Conservation (phyloP, 2,888 invertebrate species). For the Caenorhabditis sp. region DNA sequence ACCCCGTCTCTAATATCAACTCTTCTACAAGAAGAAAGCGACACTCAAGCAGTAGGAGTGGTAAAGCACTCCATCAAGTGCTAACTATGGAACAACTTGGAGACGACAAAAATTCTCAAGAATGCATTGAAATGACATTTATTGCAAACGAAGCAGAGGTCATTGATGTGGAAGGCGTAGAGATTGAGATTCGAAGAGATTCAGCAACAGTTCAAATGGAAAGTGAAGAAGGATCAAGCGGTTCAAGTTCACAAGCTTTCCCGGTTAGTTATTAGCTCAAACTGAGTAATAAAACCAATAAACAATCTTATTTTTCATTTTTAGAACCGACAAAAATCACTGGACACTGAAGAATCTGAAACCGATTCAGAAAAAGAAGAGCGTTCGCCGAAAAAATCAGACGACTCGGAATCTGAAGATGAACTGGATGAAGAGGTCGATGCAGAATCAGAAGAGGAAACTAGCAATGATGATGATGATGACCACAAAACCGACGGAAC, state of each 20-base stretch:
- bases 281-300: too few relatives aligned
- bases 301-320: neutral
- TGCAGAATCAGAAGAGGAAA: conserved; percentile 1
- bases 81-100: conserved; percentile 55
- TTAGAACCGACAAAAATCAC: conserved; percentile 22
- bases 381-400: conserved; percentile 4
- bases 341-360: neutral
- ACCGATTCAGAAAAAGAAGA: conserved; percentile 26
- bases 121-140: conserved; percentile 63
- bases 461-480: conserved; percentile 12
- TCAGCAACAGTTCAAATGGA: neutral
- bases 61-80: conserved; percentile 51
- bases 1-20: conserved; percentile 39
- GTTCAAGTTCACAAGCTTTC: conserved; percentile 33
- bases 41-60: conserved; percentile 40
- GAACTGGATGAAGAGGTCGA: conserved; percentile 11
- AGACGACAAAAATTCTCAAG: conserved; percentile 16
- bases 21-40: conserved; percentile 42
- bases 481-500: conserved; percentile 10
- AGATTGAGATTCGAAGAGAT: conserved; percentile 4
- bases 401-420: neutral
- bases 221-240: conserved; percentile 41
- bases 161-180: conserved; percentile 21
- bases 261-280: conserved; percentile 19
- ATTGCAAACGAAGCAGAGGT: conserved; percentile 30